Percentiles rank a stretch among this genome's conserved stretches.
phyloP scores from a whole-genome alignment of 1,140 invertebrate genomes.

The Drosophila aff. region DNA sequence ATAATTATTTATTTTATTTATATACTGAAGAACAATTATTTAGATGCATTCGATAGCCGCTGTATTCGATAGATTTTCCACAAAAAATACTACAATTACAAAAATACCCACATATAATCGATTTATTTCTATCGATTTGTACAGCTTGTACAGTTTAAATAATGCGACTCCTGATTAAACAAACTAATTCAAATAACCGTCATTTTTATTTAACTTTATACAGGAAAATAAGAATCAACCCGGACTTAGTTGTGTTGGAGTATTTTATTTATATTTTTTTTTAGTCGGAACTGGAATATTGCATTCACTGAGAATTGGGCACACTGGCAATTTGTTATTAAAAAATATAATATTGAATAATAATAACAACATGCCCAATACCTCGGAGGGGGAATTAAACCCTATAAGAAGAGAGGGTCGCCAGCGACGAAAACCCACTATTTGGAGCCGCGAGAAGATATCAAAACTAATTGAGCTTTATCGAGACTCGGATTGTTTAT shows the following conservation, averaged over 20 bases:
- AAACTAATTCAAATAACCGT: background rate
- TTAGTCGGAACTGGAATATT: background rate
- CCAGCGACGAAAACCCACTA: constrained; percentile 52
- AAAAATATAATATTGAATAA: background rate
- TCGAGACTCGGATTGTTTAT: constrained; percentile 72
- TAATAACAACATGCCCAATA: constrained; percentile 30
- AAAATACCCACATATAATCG: background rate
- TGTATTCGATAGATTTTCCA: constrained; percentile 18
- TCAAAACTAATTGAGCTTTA: constrained; percentile 75
- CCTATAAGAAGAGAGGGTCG: constrained; percentile 13
- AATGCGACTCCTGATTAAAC: background rate
- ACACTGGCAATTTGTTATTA: constrained; percentile 10
- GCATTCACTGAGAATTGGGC: background rate
- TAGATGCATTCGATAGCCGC: constrained; percentile 26
- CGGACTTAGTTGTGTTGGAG: too few species aligned
- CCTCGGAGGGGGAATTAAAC: background rate
- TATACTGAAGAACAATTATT: constrained; percentile 61
- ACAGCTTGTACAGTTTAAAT: background rate
- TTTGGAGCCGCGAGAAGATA: constrained; percentile 79
- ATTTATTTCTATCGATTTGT: background rate
- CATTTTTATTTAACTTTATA: background rate
- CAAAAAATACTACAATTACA: background rate
- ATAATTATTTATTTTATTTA: constrained; percentile 71
- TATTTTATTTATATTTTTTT: background rate
- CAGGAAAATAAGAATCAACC: background rate